Conservation (phyloP, 2,113 vertebrate species). For the human (Homo sapiens) region DNA sequence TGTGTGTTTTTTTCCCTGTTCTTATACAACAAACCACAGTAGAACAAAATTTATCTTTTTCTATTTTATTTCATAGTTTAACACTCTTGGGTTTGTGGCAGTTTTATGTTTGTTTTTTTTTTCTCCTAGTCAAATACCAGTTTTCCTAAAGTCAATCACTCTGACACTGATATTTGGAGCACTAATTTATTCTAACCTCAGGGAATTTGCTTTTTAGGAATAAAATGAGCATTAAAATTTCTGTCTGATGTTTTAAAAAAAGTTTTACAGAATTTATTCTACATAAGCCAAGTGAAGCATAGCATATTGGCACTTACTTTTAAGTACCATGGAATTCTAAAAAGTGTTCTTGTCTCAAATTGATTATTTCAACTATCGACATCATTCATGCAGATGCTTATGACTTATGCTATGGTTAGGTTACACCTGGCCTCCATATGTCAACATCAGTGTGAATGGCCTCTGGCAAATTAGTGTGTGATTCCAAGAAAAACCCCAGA, state of each 20-base stretch:
- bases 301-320: neutral
- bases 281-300: neutral
- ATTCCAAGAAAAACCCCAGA: neutral
- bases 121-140: neutral
- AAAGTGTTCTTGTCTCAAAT: neutral
- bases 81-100: neutral
- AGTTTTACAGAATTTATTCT: neutral
- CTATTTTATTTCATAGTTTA: neutral
- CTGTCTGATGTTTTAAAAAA: neutral
- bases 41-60: neutral
- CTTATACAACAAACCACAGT: neutral
- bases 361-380: neutral
- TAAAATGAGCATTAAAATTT: slow-evolving; percentile 40
- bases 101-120: neutral
- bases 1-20: neutral
- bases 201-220: slow-evolving; percentile 45
- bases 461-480: neutral
- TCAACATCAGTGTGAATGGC: neutral
- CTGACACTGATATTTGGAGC: slow-evolving; percentile 33
- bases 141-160: slow-evolving; percentile 18
- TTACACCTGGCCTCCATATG: neutral
- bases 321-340: neutral
- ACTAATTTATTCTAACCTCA: slow-evolving; percentile 45
- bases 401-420: neutral
- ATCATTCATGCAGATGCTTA: neutral